phyloP scores from a whole-genome alignment of 2,888 invertebrate genomes.

The Pollenia griseotomentosa region DNA sequence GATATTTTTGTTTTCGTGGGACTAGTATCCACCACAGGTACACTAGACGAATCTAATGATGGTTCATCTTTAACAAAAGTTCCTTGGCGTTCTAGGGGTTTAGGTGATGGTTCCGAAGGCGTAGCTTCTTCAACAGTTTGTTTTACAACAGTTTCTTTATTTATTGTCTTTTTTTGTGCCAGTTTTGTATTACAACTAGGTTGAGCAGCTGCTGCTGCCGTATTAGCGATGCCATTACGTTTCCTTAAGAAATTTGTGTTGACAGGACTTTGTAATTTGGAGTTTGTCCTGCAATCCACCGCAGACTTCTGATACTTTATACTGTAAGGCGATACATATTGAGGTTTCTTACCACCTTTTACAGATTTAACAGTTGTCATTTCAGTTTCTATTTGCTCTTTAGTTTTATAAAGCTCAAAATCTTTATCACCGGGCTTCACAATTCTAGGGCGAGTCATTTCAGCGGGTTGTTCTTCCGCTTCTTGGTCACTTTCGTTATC shows the following conservation, averaged over 20 bases:
- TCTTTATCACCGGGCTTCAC: constrained; percentile 80
- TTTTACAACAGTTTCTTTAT: constrained; percentile 21
- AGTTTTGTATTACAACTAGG: constrained; percentile 63
- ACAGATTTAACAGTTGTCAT: constrained; percentile 76
- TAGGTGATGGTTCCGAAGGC: constrained; percentile 71
- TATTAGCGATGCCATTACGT: constrained; percentile 58
- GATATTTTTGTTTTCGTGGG: constrained; percentile 79
- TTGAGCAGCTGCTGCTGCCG: constrained; percentile 36
- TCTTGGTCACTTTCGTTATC: constrained; percentile 47
- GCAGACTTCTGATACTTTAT: constrained; percentile 79
- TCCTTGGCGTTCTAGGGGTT: constrained; percentile 91
- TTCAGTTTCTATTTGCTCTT: constrained; percentile 78
- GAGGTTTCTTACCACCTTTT: constrained; percentile 86
- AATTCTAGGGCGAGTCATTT: constrained; percentile 66
- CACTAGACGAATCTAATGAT: constrained; percentile 79
- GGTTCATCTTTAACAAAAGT: constrained; percentile 96
- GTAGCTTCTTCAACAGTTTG: constrained; percentile 23
- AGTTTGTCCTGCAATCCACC: constrained; percentile 55
- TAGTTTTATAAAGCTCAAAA: constrained; percentile 84
- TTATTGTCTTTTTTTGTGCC: constrained; percentile 77
- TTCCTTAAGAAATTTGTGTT: constrained; percentile 61
- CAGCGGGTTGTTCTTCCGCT: constrained; percentile 29
- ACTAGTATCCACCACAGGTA: constrained; percentile 82
- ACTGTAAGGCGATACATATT: constrained; percentile 88
- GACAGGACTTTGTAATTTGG: constrained; percentile 73